These are phyloP conservation scores for Falco cherrug DNA, from an alignment of 2,797 vertebrate species.

Conservation along the genomic window DNA sequence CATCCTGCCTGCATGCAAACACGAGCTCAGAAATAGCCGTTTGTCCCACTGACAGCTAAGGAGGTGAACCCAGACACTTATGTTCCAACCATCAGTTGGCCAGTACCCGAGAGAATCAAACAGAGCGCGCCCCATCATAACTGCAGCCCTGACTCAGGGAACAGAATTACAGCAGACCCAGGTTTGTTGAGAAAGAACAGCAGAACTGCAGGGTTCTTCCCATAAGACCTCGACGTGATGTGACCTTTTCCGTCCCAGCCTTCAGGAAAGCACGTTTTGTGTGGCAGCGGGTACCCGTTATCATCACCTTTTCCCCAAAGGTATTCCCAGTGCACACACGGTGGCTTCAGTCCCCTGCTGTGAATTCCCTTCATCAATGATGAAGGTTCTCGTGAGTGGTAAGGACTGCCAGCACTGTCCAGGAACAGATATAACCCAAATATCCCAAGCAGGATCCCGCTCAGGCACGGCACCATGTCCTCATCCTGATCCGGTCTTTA, in stretches of 20 bases:
- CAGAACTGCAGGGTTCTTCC: background rate
- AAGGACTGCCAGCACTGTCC: background rate
- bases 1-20: background rate
- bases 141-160: background rate
- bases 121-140: background rate
- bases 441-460: background rate
- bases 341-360: background rate
- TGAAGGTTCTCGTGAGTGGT: background rate
- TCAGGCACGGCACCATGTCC: too few species aligned
- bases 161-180: background rate
- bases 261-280: background rate
- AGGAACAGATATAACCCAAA: background rate
- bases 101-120: background rate
- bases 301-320: background rate
- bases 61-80: background rate
- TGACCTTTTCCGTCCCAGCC: background rate
- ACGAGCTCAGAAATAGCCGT: background rate
- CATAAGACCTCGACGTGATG: rapidly evolving
- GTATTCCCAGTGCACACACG: background rate
- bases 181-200: background rate
- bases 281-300: background rate
- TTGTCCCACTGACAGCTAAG: background rate
- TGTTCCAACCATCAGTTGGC: too few species aligned
- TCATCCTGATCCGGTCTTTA: background rate
- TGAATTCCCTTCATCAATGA: background rate